Base-by-base conservation (phyloP, 2,113 vertebrate genomes). In the Hemichromis elongatus region DNA sequence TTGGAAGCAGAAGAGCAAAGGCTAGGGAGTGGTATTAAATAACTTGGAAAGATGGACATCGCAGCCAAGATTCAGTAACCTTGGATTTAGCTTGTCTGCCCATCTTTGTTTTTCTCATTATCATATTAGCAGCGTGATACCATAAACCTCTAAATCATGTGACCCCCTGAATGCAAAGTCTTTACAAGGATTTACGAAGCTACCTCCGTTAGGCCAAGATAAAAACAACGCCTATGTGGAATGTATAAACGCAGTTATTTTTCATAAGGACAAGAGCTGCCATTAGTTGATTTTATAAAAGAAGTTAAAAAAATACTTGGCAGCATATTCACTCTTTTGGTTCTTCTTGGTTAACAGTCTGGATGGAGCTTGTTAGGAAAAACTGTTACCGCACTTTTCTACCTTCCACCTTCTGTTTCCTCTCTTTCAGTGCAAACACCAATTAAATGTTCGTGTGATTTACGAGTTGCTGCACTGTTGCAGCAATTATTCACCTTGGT, bases 71-170 rank as follows among this genome's bases (percentile, higher is more conserved):
- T 84, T 86, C 56, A 57, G 18, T 90, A 85, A 90, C 89, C 85
- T 91, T 92, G 88, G 85, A 56, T 87, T 92, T 86, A 61, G 84
- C 82, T 92, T 85, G 78, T 87, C 66, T 89, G 9, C 66, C 57
- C 68, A 82, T 87, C 90, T 92, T 93, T 84, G 81, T 89, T 86
- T 89, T 89, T 85, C 79, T 92, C 84, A 92, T 93, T 92, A 94
- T 84, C 88, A 80, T 75, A 52, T 82, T 50, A 83, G 53, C 53
- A 9, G 33, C 45, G 77, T 68, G 83, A 86, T 88, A 86, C 61
- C 30, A 75, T 83, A 82, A 89, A 81, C 73, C 81, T 88, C 53
- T 92, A 88, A 88, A 93, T 93, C 90, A 91, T 90, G 75, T 57
- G 40, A 91, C 68, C 82, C 52, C 77, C 82, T 77, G 81, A 90